Evolutionary conservation across 2,888 invertebrate species (phyloP), one percentile per base, ranked within the genome.

Genomic region (Gerris lacustris): DNA sequence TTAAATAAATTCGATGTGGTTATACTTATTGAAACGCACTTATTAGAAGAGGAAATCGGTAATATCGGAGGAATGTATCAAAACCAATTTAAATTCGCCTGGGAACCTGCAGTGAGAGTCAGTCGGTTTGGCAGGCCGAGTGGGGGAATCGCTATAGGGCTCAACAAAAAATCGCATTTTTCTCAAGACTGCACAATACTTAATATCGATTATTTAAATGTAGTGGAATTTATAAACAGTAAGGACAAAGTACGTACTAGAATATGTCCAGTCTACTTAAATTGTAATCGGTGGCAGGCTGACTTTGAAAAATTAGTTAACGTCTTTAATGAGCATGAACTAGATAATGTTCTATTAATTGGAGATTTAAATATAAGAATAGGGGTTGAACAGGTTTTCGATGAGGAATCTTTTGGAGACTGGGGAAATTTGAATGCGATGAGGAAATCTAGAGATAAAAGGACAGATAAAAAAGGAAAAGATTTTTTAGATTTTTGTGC

Each of bases 401-500:
- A 47, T 47, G 47, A 47, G 11, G 47, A 6, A 47, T 6, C 6
- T 47, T 47, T 47, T 7, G 11, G 7, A 7, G 11, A 47, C 47
- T 7, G 6, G 6, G 11, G 11, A 7, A 6, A 47, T 47, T 7
- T 47, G 11, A 47, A 6, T 7, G 11, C 47, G 7, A 43, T 31
- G 31, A 45, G 67, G 18, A 6, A 2, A 44, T 67, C 70, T 6
- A 55, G n/a, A 63, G 71, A 71, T 18, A 7, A 43, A 9, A 17
- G 44, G 2, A 9, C 68, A n/a, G 68, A 68, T 31, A 17, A 18
- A 6, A 45, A 47, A 15, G 71, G 71, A 5, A 63, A 47, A 15
- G 68, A 45, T 63, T 2, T 71, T 0, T 6, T 71, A 63, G 71
- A 70, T 5, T n/a, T 70, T 6, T 68, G n/a, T n/a, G n/a, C n/a